Conservation (phyloP, 2,113 vertebrate species). For the Callipepla squamata region DNA sequence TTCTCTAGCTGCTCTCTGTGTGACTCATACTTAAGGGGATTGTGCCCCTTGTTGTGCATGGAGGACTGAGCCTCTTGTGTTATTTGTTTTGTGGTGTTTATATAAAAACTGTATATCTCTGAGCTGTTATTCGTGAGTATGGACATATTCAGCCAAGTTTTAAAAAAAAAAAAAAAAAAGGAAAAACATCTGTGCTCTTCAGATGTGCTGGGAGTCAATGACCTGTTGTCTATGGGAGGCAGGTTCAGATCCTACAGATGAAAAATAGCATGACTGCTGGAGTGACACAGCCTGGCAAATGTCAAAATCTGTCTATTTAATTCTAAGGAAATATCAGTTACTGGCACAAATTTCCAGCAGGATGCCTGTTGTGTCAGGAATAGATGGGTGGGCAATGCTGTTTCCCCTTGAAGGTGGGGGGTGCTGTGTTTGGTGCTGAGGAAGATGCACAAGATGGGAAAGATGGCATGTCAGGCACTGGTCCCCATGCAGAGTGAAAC, state of each 20-base stretch:
- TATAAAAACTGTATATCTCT: constrained; percentile 12
- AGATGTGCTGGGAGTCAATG: neutral
- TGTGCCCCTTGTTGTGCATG: constrained; percentile 14
- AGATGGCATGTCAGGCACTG: neutral
- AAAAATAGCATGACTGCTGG: neutral
- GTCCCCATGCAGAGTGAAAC: neutral
- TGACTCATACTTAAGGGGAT: constrained; percentile 6
- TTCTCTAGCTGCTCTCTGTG: neutral
- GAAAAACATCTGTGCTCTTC: neutral
- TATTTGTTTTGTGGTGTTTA: constrained; percentile 41
- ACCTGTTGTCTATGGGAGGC: neutral
- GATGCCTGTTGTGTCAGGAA: neutral
- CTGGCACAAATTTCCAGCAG: neutral
- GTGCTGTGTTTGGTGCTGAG: neutral
- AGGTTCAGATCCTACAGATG: neutral
- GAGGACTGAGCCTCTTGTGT: constrained; percentile 39
- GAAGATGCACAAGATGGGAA: neutral
- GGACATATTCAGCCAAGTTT: neutral
- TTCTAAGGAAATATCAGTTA: neutral
- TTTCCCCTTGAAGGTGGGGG: neutral
- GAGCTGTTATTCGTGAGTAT: constrained; percentile 11
- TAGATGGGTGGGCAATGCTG: neutral
- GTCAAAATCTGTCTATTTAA: neutral
- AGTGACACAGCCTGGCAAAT: neutral
- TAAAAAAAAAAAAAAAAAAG: no score